Base-by-base conservation (phyloP, 1,140 invertebrate genomes). In the Leptinotarsa lineolata region DNA sequence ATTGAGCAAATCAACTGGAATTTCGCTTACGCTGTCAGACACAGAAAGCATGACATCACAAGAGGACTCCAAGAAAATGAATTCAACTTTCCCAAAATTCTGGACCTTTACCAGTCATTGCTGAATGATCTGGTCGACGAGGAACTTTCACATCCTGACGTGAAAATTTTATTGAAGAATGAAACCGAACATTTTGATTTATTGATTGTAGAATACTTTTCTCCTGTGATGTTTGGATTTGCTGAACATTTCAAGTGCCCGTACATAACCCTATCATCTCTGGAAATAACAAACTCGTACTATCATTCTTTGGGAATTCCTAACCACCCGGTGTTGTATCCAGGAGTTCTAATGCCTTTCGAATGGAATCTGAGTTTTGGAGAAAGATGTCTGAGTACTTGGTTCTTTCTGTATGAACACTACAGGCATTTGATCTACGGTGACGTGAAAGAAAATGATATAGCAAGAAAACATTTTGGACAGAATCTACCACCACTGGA, bases 401-500 rank as follows among this genome's bases (percentile, higher is more conserved):
- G 77, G 2, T 78, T 73, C 58, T 16, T 54, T 54, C 30, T 54
- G 6, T 54, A 54, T n/a, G 48, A 24, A 15, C 12, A 48, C 16
- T 69, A 67, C 24, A 67, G 30, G 2, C 24, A 18, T 5, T 21
- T 18, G 5, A 13, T 73, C 18, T 66, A 61, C 18, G 66, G 46
- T 1, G 66, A 68, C 30, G 39, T 2, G 1, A 68, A 46, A 13
- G 79, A 85, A 70, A 78, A 87, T 63, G 63, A 75, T 70, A 67
- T 84, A 3, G 64, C 85, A 0, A 83, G 78, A 75, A 81, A 84
- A 74, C 64, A 84, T 78, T 88, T 88, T 76, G 87, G 85, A 5
- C 22, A 75, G 1, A 76, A 83, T 59, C 69, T 82, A 16, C 75
- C 82, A 24, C 76, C 68, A n/a, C 30, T 78, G 60, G 44, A 39